Evolutionary conservation across 2,888 invertebrate genomes (phyloP), one percentile per base, ranked within the genome.

Genomic region (Mactromeris polynyma): DNA sequence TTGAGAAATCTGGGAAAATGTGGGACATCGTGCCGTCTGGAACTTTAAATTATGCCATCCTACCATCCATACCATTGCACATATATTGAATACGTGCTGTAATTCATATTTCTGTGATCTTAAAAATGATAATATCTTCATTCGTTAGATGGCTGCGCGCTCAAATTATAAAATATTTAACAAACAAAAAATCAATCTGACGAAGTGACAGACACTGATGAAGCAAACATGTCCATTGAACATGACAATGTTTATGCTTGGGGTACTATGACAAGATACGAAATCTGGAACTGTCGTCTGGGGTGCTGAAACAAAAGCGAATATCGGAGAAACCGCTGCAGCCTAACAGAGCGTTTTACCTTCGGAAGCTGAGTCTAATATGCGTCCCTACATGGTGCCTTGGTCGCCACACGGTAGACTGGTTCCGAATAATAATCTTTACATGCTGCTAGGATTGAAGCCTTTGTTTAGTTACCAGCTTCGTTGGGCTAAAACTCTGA

Each of bases 381-480:
- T 78, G 78, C 77, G 11, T 33, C 84, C 17, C 84, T 17, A 36
- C 78, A 84, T 78, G 84, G 54, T 77, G 40, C 77, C 84, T 51
- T n/a, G 42, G 78, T 73, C 84, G 21, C 84, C 33, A 42, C 38
- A 84, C 78, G 84, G 54, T 84, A 84, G 78, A 78, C 46, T 84
- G 33, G 38, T 42, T 26, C 31, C n/a, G 78, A 54, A 84, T 77
- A 84, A 84, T 54, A 54, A 78, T 77, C 77, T 38, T 84, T 77
- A 84, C 77, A 54, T 54, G 78, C 78, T 17, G n/a, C 78, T 7
- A 17, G 54, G 84, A 46, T 84, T 84, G 84, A 84, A 77, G 84
- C 78, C 84, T 84, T 84, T 84, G 84, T 84, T 38, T 51, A 77
- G 46, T 26, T 51, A 46, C 54, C 11, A 36, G 36, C 19, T 21